Base-by-base conservation (phyloP, 2,888 invertebrate species). In the Allophyes oxyacanthae region DNA sequence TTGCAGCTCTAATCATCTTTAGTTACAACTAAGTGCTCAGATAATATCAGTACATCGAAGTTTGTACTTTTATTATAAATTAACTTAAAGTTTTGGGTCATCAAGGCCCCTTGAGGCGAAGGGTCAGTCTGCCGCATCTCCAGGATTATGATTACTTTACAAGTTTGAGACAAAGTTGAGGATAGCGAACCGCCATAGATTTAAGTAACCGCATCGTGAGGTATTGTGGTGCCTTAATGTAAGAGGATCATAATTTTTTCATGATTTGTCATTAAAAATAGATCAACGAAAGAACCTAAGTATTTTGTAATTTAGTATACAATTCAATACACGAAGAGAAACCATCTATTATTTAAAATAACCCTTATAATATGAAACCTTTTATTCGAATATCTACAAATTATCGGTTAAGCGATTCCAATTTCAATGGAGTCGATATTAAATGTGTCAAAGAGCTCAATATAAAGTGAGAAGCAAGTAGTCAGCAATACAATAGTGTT, bases 401-500 rank as follows among this genome's bases (percentile, higher is more conserved):
- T 20, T n/a, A 51, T 60, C 37, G 51, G 66, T 59, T 45, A 45
- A 66, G 5, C 42, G 37, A 61, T 34, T 56, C 20, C 20, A 33
- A 9, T 55, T 46, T 61, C 49, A 72, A 64, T 60, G 41, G 49
- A 48, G 40, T 15, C 51, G 40, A 41, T 63, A 56, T 59, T 48
- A 64, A 72, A 70, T 63, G 65, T 64, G 59, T 67, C 64, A 56
- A 65, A 72, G 64, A 61, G 65, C 75, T 77, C 69, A 73, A 80
- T 78, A 75, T 75, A 74, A 79, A 76, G 63, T 70, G 62, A 67
- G 60, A 66, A 77, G 68, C 62, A 69, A 73, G 71, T 75, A 74
- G 70, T 66, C 69, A 70, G 68, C 69, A 77, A 62, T 72, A 83
- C 81, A 84, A 82, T 81, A 72, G 81, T 68, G 81, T 73, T 70